Evolutionary conservation across 2,888 invertebrate genomes (phyloP), one percentile per base, ranked within the genome.

Genomic region (Urechis unicinctus): DNA sequence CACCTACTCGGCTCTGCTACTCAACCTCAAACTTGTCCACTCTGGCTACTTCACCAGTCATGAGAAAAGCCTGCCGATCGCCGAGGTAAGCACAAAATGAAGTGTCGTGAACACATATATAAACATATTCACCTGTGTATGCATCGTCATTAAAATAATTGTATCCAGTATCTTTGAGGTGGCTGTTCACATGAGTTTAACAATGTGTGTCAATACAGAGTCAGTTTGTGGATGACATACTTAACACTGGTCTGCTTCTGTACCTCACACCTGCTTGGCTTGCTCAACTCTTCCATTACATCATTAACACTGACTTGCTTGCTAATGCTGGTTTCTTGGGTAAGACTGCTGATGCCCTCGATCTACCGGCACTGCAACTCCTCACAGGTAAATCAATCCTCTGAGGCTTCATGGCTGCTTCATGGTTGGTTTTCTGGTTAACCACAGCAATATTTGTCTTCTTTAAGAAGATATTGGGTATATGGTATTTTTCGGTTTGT

Each of bases 241-340:
- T 92, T 74, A 89, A 91, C 31, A 90, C 91, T 57, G 95, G 94
- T 0, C 89, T 95, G 22, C 81, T 95, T 28, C 89, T 96, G 4
- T 96, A 93, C 72, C 82, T 95, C 9, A 93, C 94, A 0, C 90
- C 91, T 0, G 88, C 90, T 0, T 96, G 95, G 95, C 83, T 96
- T 2, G 85, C 90, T 36, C 93, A 95, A 71, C 81, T 96, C 5
- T 96, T 94, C 73, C 91, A 91, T 68, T 89, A 88, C 71, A 86
- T 93, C 1, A 80, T 92, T 3, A 84, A 87, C 0, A 83, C 83
- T 55, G 87, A 88, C 67, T 76, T 90, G 9, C 79, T 91, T n/a
- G 83, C 85, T 63, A 81, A 83, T 52, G 85, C 86, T 48, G 87
- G 87, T 1, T 84, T 57, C 54, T 26, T 28, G 6, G 50, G 44